Percentiles rank a stretch among this genome's conserved stretches.
Conservation (phyloP, 2,888 invertebrate genomes). For the Agonopterix heracliana region DNA sequence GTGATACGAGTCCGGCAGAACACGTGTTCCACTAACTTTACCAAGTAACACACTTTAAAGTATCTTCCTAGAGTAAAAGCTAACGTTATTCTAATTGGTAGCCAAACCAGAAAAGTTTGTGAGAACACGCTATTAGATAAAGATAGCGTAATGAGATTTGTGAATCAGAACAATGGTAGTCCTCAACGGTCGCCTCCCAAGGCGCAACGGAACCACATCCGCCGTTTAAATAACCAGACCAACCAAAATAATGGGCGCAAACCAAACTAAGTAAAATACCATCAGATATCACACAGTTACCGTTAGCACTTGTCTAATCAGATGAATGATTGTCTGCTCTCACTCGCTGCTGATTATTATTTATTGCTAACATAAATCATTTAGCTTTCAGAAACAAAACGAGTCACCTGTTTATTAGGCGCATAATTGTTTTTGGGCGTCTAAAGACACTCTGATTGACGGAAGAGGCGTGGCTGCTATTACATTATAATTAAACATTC, state of each 20-base stretch:
- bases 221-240: conserved; percentile 50
- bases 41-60: neutral
- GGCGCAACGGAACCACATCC: conserved; percentile 61
- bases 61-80: no score
- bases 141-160: conserved; percentile 18
- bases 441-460: conserved; percentile 28
- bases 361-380: conserved; percentile 44
- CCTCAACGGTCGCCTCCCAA: conserved; percentile 44
- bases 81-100: neutral
- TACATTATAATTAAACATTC: conserved; percentile 33
- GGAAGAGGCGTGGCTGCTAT: conserved; percentile 36
- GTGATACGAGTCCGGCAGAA: conserved; percentile 7
- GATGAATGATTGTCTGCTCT: conserved; percentile 31
- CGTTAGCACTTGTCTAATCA: conserved; percentile 38
- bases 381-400: conserved; percentile 24
- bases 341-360: conserved; percentile 31
- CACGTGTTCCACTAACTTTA: conserved; percentile 10
- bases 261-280: conserved; percentile 45
- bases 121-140: conserved; percentile 18
- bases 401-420: conserved; percentile 16
- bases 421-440: conserved; percentile 32
- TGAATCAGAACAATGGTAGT: conserved; percentile 39
- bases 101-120: neutral
- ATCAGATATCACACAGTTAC: conserved; percentile 35
- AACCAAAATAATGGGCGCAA: conserved; percentile 49